Evolutionary conservation across 2,113 vertebrate genomes (phyloP).

Genomic region (Ictidomys tridecemlineatus): DNA sequence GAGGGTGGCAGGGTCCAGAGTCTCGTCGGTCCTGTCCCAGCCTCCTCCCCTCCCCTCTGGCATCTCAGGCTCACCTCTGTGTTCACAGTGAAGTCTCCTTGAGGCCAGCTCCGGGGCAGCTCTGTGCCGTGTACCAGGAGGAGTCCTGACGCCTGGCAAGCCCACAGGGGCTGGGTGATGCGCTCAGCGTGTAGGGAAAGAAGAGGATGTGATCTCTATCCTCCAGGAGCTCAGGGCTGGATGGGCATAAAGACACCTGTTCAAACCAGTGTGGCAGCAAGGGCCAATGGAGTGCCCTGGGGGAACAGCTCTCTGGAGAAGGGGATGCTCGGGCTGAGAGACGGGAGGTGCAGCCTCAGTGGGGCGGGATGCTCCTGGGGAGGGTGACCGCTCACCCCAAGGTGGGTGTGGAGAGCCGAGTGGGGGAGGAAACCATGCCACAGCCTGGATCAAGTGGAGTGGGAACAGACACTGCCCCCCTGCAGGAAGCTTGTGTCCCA

Average conservation of each 20-base stretch:
- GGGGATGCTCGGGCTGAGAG: background rate
- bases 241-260: background rate
- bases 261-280: background rate
- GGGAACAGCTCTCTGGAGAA: background rate
- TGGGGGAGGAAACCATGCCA: background rate
- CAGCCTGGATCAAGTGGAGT: background rate
- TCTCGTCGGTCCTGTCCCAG: background rate
- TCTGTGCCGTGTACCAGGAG: background rate
- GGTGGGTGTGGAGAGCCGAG: accelerated
- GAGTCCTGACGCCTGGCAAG: background rate
- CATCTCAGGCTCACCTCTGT: background rate
- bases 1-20: background rate
- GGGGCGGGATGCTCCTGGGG: background rate
- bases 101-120: background rate
- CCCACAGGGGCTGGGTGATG: background rate
- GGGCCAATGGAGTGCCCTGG: background rate
- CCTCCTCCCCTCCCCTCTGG: background rate
- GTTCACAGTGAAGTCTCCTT: background rate
- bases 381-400: background rate
- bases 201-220: background rate
- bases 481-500: background rate
- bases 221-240: background rate
- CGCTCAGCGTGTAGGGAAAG: background rate
- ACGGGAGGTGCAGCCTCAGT: too few relatives aligned
- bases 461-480: background rate